Evolutionary conservation across 2,113 vertebrate species (phyloP).

Genomic region (Mormoops blainvillei): DNA sequence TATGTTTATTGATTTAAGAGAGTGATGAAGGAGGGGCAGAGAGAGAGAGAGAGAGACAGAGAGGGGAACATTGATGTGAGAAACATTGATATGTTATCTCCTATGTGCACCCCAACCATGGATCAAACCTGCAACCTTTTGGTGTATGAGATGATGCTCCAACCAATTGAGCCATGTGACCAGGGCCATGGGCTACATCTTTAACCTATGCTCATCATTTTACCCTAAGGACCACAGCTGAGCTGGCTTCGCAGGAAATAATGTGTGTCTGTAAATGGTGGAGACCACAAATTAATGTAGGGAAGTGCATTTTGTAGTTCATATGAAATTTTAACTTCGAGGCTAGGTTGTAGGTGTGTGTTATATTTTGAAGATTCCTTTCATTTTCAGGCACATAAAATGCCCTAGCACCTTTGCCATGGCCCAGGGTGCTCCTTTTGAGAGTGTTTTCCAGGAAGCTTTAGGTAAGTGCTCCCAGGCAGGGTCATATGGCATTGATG

Average conservation of each 20-base stretch:
- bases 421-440: not conserved
- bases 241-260: not conserved
- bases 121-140: too few species aligned
- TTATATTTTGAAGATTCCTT: not conserved
- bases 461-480: not conserved
- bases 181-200: not conserved
- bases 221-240: not conserved
- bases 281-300: not conserved
- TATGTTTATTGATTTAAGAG: too few species aligned
- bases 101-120: too few species aligned
- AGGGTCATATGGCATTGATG: not conserved
- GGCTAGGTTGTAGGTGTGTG: not conserved
- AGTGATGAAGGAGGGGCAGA: too few species aligned
- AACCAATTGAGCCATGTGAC: too few species aligned
- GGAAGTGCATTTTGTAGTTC: not conserved
- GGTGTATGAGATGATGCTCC: too few species aligned
- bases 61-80: too few species aligned
- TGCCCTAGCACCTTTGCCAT: not conserved
- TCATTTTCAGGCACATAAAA: not conserved
- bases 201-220: not conserved
- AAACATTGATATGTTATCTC: too few species aligned
- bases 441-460: not conserved
- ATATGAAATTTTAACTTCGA: not conserved
- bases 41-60: too few species aligned
- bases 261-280: not conserved